These are phyloP conservation scores for Junonia oenone DNA, from an alignment of 2,888 invertebrate genomes.

Conservation along the genomic window DNA sequence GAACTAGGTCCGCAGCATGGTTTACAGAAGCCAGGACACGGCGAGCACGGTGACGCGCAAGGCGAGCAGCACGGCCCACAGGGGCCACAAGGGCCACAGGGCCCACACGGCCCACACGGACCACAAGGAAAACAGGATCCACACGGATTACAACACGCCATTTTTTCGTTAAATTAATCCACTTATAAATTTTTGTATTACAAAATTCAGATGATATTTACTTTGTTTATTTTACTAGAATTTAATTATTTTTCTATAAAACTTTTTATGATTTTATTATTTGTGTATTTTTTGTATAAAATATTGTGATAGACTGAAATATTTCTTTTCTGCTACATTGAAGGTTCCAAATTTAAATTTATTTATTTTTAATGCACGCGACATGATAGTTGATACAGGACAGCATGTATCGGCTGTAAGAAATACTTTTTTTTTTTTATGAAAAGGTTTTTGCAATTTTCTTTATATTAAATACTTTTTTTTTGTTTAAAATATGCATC, in stretches of 20 bases:
- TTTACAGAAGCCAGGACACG: neutral
- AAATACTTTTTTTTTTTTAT: too few relatives aligned
- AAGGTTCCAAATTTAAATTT: slow-evolving; percentile 13
- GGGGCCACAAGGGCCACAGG: neutral
- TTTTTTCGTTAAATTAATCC: neutral
- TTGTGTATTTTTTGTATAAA: slow-evolving; percentile 11
- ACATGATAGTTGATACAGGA: neutral
- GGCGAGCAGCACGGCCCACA: neutral
- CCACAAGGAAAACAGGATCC: slow-evolving; percentile 1
- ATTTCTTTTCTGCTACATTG: neutral
- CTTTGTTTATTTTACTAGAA: neutral
- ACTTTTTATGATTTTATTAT: slow-evolving; percentile 9
- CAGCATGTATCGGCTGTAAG: neutral
- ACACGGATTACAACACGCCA: slow-evolving; percentile 7
- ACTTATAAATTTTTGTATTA: neutral
- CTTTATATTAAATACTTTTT: too few relatives aligned
- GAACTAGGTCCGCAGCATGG: slow-evolving; percentile 15
- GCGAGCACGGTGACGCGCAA: slow-evolving; percentile 1
- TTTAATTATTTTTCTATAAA: neutral
- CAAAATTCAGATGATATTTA: neutral
- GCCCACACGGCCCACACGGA: neutral
- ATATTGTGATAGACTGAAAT: slow-evolving; percentile 11
- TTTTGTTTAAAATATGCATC: too few relatives aligned
- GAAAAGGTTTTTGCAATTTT: too few relatives aligned
- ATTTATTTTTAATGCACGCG: neutral